Evolutionary conservation across 2,113 vertebrate genomes (phyloP), one percentile per base, ranked within the genome.

Genomic region (Numenius arquata): DNA sequence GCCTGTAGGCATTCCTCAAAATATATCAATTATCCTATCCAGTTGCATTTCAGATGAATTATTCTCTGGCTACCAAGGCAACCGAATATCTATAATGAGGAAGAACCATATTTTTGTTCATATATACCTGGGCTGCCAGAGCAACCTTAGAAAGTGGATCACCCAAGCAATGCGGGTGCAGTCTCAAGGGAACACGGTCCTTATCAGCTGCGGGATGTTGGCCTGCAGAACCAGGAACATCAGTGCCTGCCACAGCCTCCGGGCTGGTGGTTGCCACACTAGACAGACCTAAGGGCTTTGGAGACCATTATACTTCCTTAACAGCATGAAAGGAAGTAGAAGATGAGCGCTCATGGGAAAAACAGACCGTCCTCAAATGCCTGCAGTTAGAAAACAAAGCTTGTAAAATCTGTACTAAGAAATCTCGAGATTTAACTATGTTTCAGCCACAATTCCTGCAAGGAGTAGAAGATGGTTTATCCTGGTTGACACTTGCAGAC

Each of bases 91-190:
- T 92, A 81, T 72, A 84, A 91, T 8, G 3, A 91, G 72, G 84
- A 90, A 17, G 25, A 92, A 67, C 50, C 19, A 4, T 85, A 23
- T n/a, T 70, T 77, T 61, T 93, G 19, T 56, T 84, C 85, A 41
- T 25, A 13, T 36, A 55, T 78, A 94, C 76, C 72, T 90, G 67
- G 45, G 75, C 89, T 96, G 71, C 62, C 88, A 86, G 63, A 94
- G 78, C 40, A 95, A 83, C 85, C 71, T 91, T 62, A 85, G 72
- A 76, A 94, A 93, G 75, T 36, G 56, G 78, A 88, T 84, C 43
- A 41, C 52, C n/a, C 0, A 0, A 92, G 55, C n/a, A 68, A 78
- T 0, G 3, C 4, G 1, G 0, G 0, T 10, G 27, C 50, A 67
- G 14, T 65, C 93, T 59, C 85, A 90, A 72, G 68, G 41, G 68